phyloP scores from a whole-genome alignment of 2,797 vertebrate genomes.

The Tinamus major region DNA sequence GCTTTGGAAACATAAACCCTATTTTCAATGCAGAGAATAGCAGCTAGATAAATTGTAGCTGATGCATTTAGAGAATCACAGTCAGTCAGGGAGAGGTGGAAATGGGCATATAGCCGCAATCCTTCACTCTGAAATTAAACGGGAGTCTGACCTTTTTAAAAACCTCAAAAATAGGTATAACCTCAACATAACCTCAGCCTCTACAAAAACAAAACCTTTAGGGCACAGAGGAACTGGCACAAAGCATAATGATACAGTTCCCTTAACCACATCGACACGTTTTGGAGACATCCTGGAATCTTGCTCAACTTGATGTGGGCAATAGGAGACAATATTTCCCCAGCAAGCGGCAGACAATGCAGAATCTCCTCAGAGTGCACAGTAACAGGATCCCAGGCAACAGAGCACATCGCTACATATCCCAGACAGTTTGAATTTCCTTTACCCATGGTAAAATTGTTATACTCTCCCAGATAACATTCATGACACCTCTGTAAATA shows the following conservation, averaged over 20 bases:
- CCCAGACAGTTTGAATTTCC: not conserved
- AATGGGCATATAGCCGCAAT: not conserved
- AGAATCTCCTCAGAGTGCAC: not conserved
- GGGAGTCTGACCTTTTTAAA: not conserved
- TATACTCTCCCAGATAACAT: not conserved
- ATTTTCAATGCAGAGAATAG: conserved; percentile 23
- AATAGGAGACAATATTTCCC: rapidly evolving
- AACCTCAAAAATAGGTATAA: not conserved
- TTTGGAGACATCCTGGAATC: not conserved
- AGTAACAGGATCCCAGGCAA: not conserved
- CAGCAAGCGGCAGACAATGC: not conserved
- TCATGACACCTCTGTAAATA: not conserved
- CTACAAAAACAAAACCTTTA: not conserved
- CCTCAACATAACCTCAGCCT: not conserved
- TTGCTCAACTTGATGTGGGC: not conserved
- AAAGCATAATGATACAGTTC: not conserved
- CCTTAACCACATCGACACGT: not conserved
- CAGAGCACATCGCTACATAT: too few species aligned
- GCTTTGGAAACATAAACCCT: not conserved
- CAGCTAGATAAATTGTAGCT: not conserved
- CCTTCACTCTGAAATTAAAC: not conserved
- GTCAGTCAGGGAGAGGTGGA: not conserved
- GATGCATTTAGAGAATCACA: not conserved
- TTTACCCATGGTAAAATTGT: not conserved
- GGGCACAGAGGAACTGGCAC: not conserved